phyloP scores from a whole-genome alignment of 2,888 invertebrate species.

The Mythimna ferrago region DNA sequence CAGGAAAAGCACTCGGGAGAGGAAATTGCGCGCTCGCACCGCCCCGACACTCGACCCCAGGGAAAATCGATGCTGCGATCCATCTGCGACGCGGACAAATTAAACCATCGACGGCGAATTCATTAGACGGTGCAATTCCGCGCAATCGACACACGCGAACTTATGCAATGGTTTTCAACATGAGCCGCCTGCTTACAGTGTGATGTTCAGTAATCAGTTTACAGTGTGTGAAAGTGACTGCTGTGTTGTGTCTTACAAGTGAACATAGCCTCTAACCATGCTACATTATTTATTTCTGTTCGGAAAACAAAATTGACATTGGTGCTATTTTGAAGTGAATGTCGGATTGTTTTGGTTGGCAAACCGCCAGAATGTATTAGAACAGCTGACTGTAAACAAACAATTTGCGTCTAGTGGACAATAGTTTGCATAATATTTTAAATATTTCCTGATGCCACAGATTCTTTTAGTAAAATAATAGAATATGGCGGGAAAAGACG shows the following conservation, averaged over 20 bases:
- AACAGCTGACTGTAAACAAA: conserved; percentile 90
- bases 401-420: conserved; percentile 78
- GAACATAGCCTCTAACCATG: conserved; percentile 49
- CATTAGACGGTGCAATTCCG: conserved; percentile 82
- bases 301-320: conserved; percentile 90
- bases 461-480: conserved; percentile 65
- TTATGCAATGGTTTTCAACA: conserved; percentile 85
- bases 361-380: conserved; percentile 78
- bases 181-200: conserved; percentile 74
- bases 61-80: conserved; percentile 65
- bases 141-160: conserved; percentile 79
- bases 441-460: conserved; percentile 63
- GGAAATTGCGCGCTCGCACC: conserved; percentile 68
- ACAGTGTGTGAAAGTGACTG: conserved; percentile 79
- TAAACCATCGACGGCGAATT: conserved; percentile 77
- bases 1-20: conserved; percentile 71
- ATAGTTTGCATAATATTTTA: conserved; percentile 68
- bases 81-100: conserved; percentile 72
- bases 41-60: conserved; percentile 62
- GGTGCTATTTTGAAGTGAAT: conserved; percentile 87
- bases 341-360: conserved; percentile 84
- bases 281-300: conserved; percentile 74
- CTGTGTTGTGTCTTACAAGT: conserved; percentile 63
- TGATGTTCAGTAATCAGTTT: conserved; percentile 82
- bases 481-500: conserved; percentile 81